Base-by-base conservation (phyloP, 2,888 invertebrate genomes). In the Andrena camellia region DNA sequence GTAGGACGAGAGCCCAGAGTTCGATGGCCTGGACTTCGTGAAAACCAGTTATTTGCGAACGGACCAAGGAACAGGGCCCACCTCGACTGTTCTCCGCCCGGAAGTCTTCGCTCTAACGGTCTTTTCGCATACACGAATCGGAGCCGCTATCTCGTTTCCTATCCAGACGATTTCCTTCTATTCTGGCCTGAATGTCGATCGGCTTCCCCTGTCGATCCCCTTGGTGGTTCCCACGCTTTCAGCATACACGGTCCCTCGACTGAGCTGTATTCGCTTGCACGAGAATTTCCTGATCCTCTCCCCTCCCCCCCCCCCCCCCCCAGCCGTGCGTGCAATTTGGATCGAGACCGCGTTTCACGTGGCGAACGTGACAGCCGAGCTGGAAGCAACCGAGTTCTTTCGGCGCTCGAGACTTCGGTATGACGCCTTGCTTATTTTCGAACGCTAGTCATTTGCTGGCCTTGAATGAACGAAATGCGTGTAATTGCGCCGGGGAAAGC, bases 1-100 rank as follows among this genome's bases (percentile, higher is more conserved):
- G 71, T 73, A 83, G 86, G 85, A 83, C 83, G 86, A 75, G 84
- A 74, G 69, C 63, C 33, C 78, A 60, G 83, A 74, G 89, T 87
- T 89, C 90, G 86, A 88, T 76, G 89, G 68, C 89, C 90, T 88
- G 86, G 66, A 86, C 84, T 89, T 86, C 64, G 85, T 68, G 88
- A 88, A 89, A 90, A 90, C 89, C 89, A 89, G 89, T 90, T 89
- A 90, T 89, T 88, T 89, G 85, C 78, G 85, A 88, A 85, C 75
- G 78, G 20, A 54, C 54, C 20, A 57, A 57, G 23, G 33, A 72
- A 60, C 48, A 74, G 68, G 80, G 87, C 79, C 87, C 84, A 76
- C 71, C 59, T 54, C 63, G 69, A 66, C 77, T 79, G 76, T 79
- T 78, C 79, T 70, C 62, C 69, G 76, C 88, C 57, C 85, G 88